Conservation (phyloP, 2,888 invertebrate species). For the Lasioglossum marginatum region DNA sequence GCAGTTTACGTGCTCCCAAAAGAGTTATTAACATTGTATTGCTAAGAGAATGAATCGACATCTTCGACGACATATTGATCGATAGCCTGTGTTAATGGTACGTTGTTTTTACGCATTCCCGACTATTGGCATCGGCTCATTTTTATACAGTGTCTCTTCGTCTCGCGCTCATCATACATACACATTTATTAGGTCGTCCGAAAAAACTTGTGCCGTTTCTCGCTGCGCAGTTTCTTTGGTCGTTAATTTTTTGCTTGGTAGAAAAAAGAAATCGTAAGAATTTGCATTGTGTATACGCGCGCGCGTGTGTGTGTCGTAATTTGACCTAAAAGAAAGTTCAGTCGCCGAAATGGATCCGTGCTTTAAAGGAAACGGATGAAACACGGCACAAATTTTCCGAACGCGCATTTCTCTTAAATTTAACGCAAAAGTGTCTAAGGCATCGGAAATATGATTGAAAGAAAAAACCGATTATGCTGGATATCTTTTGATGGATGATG, state of each 20-base stretch:
- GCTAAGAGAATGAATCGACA: constrained; percentile 80
- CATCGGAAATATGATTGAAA: background rate
- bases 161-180: constrained; percentile 5
- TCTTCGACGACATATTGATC: constrained; percentile 60
- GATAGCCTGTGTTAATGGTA: constrained; percentile 77
- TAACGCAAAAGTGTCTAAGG: constrained; percentile 69
- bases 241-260: background rate
- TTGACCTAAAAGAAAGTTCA: background rate
- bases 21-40: constrained; percentile 79
- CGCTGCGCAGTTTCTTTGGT: background rate
- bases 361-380: background rate
- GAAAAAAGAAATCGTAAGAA: background rate
- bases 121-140: constrained; percentile 76
- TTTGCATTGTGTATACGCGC: background rate
- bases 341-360: background rate
- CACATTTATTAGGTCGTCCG: background rate
- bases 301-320: background rate
- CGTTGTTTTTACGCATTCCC: constrained; percentile 78
- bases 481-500: background rate
- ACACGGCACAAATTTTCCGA: constrained; percentile 8
- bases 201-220: background rate
- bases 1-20: constrained; percentile 77
- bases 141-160: constrained; percentile 25
- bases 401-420: constrained; percentile 70
- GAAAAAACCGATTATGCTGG: background rate